Percentiles rank a stretch among this genome's conserved stretches.
These are phyloP conservation scores for Lasiurus cinereus DNA, from an alignment of 2,113 vertebrate species.

Conservation along the genomic window DNA sequence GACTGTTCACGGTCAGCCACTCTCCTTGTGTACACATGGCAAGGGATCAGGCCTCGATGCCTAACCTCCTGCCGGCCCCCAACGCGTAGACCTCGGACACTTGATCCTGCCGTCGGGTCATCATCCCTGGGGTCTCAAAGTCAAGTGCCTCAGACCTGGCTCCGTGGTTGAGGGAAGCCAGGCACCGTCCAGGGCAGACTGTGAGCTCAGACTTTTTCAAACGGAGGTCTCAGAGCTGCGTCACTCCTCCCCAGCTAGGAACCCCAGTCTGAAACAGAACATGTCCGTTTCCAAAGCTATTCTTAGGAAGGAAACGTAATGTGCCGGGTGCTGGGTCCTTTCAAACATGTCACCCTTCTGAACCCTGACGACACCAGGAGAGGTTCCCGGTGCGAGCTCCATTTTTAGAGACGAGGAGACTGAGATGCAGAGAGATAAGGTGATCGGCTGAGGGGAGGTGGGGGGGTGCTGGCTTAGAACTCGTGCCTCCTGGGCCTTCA, in stretches of 20 bases:
- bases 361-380: neutral
- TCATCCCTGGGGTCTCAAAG: neutral
- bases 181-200: neutral
- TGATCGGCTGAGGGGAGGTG: too few species aligned
- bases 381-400: neutral
- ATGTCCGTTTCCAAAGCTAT: conserved; percentile 52
- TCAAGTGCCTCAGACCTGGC: neutral
- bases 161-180: neutral
- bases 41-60: neutral
- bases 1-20: neutral
- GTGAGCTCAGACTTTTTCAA: neutral
- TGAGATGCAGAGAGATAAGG: neutral
- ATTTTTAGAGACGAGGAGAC: conserved; percentile 12
- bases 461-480: neutral
- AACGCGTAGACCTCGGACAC: neutral
- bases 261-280: neutral
- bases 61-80: neutral
- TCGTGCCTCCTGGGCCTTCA: accelerated
- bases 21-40: neutral
- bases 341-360: neutral
- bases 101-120: neutral
- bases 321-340: neutral
- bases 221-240: conserved; percentile 31
- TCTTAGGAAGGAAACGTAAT: conserved; percentile 61
- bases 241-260: conserved; percentile 6